phyloP scores from a whole-genome alignment of 1,140 invertebrate genomes.

The Drosophila pruinosa region DNA sequence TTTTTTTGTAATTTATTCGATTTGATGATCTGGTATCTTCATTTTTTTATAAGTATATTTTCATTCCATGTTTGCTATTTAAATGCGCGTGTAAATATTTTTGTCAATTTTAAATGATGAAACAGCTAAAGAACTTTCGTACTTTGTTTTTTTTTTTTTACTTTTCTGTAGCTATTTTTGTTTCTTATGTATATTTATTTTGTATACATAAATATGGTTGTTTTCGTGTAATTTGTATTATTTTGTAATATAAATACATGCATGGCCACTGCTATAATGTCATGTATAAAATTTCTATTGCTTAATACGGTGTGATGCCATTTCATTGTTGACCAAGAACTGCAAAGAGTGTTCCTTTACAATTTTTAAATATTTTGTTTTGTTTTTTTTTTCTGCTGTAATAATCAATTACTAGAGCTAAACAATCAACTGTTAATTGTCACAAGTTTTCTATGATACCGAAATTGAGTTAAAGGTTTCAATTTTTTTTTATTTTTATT shows the following conservation, averaged over 20 bases:
- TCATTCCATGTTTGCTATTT: conserved; percentile 49
- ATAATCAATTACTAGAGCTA: conserved; percentile 16
- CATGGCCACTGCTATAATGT: conserved; percentile 2
- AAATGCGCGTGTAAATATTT: conserved; percentile 70
- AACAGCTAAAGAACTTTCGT: conserved; percentile 60
- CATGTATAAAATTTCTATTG: conserved; percentile 25
- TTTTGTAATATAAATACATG: conserved; percentile 29
- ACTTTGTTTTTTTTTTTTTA: conserved; percentile 18
- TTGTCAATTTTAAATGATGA: conserved; percentile 64
- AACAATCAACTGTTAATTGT: conserved; percentile 46
- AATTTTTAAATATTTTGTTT: conserved; percentile 14
- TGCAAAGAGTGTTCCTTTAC: conserved; percentile 32
- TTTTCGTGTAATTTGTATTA: background rate
- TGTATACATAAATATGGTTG: conserved; percentile 35
- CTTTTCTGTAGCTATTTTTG: conserved; percentile 1
- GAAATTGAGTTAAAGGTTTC: conserved; percentile 11
- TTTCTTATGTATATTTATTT: conserved; percentile 14
- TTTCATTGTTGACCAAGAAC: conserved; percentile 25
- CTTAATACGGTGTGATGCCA: conserved; percentile 17
- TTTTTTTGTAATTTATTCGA: conserved; percentile 11
- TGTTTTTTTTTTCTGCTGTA: conserved; percentile 6
- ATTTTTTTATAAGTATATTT: conserved; percentile 27
- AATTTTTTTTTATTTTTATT: conserved; percentile 6
- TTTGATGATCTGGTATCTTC: conserved; percentile 15
- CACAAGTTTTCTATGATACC: conserved; percentile 31